These are phyloP conservation scores for Morbakka virulenta DNA, from an alignment of 30 jellyfish, hydroid and myxozoan species.

Conservation along the genomic window DNA sequence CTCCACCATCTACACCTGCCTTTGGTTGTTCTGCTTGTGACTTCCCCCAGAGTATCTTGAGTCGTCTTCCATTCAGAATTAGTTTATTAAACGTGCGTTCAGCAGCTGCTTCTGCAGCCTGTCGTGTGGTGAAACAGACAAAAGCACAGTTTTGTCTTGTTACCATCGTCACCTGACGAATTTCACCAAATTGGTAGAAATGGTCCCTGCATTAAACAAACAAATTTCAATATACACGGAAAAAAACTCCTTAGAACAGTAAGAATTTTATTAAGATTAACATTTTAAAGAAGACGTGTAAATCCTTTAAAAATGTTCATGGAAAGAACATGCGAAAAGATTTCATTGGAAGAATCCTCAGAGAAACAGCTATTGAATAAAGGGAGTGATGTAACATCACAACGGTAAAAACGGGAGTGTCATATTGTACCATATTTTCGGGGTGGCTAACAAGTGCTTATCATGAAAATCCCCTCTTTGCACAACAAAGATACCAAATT, in stretches of 20 bases:
- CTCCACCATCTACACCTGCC: conserved; percentile 55
- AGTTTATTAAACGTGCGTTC: conserved; percentile 86
- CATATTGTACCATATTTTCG: no score
- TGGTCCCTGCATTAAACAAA: conserved; percentile 44
- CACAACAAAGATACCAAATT: no score
- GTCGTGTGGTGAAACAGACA: conserved; percentile 86
- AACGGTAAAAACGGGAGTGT: no score
- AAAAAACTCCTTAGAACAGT: neutral
- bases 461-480: no score
- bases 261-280: no score
- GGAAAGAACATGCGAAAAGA: neutral
- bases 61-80: conserved; percentile 72
- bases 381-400: no score
- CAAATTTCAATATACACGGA: no score
- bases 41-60: conserved; percentile 90
- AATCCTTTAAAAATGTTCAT: no score
- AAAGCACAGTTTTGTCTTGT: conserved; percentile 82
- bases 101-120: conserved; percentile 95
- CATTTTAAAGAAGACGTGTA: neutral
- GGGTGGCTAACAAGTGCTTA: no score
- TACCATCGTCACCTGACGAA: conserved; percentile 78
- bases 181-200: conserved; percentile 93
- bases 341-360: neutral
- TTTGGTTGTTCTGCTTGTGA: conserved; percentile 86
- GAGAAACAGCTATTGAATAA: no score